Conservation (phyloP, 1,140 invertebrate genomes). For the Ostrea denselamellosa region DNA sequence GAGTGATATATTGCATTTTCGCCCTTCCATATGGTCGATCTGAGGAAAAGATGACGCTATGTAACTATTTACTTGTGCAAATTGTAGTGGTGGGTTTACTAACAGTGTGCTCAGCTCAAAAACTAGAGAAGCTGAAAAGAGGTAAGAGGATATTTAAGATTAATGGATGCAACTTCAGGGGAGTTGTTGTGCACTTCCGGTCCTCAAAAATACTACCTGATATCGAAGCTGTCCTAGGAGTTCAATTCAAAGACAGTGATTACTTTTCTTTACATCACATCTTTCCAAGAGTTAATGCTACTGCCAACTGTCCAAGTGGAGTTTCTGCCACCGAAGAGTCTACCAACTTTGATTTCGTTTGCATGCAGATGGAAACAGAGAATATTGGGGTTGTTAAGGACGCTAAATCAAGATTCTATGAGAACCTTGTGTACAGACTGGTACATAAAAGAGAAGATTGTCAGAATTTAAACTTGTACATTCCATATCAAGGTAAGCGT, state of each 20-base stretch:
- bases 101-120: not conserved
- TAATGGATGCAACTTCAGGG: not conserved
- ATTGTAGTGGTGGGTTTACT: not conserved
- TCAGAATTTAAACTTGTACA: conserved; percentile 11
- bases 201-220: not conserved
- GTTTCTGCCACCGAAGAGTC: not conserved
- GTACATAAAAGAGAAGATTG: conserved; percentile 6
- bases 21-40: conserved; percentile 11
- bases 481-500: conserved; percentile 19
- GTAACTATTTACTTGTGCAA: not conserved
- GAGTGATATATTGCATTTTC: not conserved
- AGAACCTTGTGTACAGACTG: not conserved
- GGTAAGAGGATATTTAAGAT: not conserved
- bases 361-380: not conserved
- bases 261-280: not conserved
- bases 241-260: not conserved
- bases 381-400: conserved; percentile 25
- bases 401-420: conserved; percentile 8
- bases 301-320: not conserved
- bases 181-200: not conserved
- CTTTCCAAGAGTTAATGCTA: not conserved
- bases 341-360: conserved; percentile 2
- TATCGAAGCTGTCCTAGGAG: not conserved
- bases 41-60: not conserved
- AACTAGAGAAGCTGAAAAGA: not conserved